These are phyloP conservation scores for Leucoraja erinaceus DNA, from an alignment of 2,113 vertebrate genomes.

Conservation along the genomic window DNA sequence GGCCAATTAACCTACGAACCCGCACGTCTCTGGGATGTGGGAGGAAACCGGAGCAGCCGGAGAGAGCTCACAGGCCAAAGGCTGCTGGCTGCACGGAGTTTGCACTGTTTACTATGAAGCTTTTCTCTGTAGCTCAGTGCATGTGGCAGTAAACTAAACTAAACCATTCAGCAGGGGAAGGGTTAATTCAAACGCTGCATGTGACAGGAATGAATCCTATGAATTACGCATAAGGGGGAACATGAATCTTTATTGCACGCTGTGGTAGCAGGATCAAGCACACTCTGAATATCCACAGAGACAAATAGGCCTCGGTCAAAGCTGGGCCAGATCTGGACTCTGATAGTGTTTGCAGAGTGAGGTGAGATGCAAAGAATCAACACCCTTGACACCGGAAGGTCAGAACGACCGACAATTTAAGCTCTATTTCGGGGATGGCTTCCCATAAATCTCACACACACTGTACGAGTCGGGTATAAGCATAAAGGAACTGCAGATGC, in stretches of 20 bases:
- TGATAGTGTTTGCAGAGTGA: background rate
- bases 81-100: no score
- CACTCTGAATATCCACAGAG: background rate
- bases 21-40: no score
- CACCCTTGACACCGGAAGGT: background rate
- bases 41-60: no score
- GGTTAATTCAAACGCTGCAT: background rate
- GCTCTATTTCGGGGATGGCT: background rate
- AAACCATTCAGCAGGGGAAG: background rate
- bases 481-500: no score
- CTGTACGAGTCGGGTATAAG: background rate
- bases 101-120: no score
- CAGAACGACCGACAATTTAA: background rate
- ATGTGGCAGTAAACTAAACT: no score
- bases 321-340: background rate
- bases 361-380: background rate
- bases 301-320: background rate
- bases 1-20: no score
- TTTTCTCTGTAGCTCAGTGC: no score
- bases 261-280: background rate
- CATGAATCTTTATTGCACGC: background rate
- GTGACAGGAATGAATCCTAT: background rate
- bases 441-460: background rate
- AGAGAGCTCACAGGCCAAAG: no score
- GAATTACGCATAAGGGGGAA: background rate